Evolutionary conservation across 2,888 invertebrate genomes (phyloP), one percentile per base, ranked within the genome.

Genomic region (Maniola hyperantus): DNA sequence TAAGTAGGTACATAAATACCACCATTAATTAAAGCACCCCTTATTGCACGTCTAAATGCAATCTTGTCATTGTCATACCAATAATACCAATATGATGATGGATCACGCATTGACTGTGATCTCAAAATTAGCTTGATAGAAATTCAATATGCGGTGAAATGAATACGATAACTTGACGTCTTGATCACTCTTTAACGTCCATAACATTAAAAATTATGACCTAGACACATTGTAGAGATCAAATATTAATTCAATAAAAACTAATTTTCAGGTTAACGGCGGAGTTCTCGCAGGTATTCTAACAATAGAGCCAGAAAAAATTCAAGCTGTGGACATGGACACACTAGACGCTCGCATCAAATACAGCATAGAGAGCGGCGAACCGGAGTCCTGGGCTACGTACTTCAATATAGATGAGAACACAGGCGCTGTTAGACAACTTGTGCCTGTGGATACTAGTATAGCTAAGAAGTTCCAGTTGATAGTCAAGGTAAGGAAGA

Each of bases 311-410:
- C 98, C 98, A 0, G 97, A 97, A 81, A 96, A 97, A 82, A 97
- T 98, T 70, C 97, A 97, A 87, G 98, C 98, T 0, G 95, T 97
- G 0, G 98, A 98, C 84, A 96, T 97, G 94, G 98, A 98, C 80
- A 97, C 97, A 0, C 93, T 98, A 54, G 96, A 97, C 79, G 95
- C 97, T 0, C 95, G 96, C 0, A 97, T 98, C 70, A 94, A 94
- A 63, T 98, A 97, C 83, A 95, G 94, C 66, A 97, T 98, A 79
- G 94, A 96, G 13, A 96, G 95, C 72, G 98, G 97, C 0, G 95
- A 94, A 73, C 98, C 97, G 0, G 93, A 95, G 8, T 94, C 95
- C 67, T 98, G 96, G 90, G 89, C 93, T 0, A 96, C 96, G 11
- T 97, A 96, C 84, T 98, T 98, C 87, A 94, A 96, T 72, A 97